phyloP scores from a whole-genome alignment of 2,797 vertebrate genomes.

The Hydrocynus forskahlii region DNA sequence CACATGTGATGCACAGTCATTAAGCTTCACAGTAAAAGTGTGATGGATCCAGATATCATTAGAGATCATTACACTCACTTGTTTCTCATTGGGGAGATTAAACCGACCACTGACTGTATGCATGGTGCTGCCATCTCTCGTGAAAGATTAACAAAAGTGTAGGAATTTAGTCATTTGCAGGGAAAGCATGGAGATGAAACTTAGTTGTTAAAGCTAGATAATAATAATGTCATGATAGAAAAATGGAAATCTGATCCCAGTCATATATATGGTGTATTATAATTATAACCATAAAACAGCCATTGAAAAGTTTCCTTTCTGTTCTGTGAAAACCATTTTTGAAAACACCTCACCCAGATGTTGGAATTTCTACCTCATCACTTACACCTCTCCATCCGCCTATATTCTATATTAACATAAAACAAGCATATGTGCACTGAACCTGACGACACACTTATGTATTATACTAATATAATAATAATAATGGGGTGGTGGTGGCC shows the following conservation, averaged over 20 bases:
- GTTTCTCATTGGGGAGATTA: constrained; percentile 4
- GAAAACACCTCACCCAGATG: no score
- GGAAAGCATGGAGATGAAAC: not conserved
- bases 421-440: no score
- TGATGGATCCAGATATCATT: not conserved
- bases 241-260: not conserved
- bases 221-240: not conserved
- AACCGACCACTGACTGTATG: not conserved
- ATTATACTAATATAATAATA: no score
- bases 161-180: not conserved
- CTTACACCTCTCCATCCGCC: no score
- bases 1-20: not conserved
- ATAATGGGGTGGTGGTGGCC: no score
- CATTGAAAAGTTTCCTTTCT: no score
- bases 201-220: not conserved
- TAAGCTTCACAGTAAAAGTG: not conserved
- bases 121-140: not conserved
- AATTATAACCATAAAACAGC: not conserved
- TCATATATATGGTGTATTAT: not conserved
- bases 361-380: no score
- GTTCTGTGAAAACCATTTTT: no score
- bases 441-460: no score
- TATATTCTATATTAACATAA: no score
- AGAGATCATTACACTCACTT: not conserved
- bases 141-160: not conserved